phyloP scores from a whole-genome alignment of 2,888 invertebrate genomes.

The Caenorhabditis macrosperma region DNA sequence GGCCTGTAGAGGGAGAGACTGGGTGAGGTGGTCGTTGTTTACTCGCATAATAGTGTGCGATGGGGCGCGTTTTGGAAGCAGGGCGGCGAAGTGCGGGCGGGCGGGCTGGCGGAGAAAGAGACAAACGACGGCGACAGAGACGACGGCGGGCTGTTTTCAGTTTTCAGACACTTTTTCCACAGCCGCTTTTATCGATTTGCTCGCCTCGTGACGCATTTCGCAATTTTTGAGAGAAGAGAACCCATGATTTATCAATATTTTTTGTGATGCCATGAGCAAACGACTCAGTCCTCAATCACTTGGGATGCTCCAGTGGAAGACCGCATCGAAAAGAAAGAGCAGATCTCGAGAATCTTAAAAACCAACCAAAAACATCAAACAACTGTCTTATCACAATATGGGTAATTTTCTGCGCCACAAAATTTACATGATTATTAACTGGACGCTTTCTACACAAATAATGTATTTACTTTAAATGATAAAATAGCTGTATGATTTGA shows the following conservation, averaged over 20 bases:
- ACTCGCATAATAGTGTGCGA: slow-evolving; percentile 26
- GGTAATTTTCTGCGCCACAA: too few relatives aligned
- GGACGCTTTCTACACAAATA: too few relatives aligned
- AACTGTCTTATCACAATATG: too few relatives aligned
- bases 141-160: slow-evolving; percentile 17
- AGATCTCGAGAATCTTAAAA: too few relatives aligned
- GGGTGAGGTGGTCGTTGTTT: slow-evolving; percentile 54
- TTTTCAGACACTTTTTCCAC: slow-evolving; percentile 41
- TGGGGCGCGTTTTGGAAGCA: slow-evolving; percentile 31
- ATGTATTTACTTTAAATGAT: too few relatives aligned
- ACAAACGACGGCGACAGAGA: slow-evolving; percentile 26
- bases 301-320: too few relatives aligned
- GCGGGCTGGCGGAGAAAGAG: slow-evolving; percentile 4
- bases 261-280: background rate
- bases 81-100: slow-evolving; percentile 35
- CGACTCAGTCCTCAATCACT: too few relatives aligned
- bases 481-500: too few relatives aligned
- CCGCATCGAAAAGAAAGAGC: background rate
- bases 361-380: too few relatives aligned
- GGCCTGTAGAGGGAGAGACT: slow-evolving; percentile 25
- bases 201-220: slow-evolving; percentile 43
- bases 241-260: slow-evolving; percentile 20
- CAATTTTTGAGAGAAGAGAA: slow-evolving; percentile 14
- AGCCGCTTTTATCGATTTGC: slow-evolving; percentile 17
- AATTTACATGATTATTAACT: too few relatives aligned